Evolutionary conservation across 1,140 invertebrate species (phyloP).

Genomic region (Tachypleus tridentatus): DNA sequence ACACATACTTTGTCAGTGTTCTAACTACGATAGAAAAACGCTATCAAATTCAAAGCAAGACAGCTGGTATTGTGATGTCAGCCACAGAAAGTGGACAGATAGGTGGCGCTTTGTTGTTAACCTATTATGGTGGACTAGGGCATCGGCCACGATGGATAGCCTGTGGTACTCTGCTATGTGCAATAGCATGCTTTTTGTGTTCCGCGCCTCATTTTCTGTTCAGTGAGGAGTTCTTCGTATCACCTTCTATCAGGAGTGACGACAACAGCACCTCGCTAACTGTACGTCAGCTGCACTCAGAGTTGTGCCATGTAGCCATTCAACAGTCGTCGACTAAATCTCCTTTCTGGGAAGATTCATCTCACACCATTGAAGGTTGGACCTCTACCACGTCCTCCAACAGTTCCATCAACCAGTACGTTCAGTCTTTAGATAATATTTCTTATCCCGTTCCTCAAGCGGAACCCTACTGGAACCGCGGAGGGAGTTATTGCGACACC

Average conservation of each 20-base stretch:
- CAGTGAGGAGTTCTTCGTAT: constrained; percentile 1
- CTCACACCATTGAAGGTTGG: constrained; percentile 1
- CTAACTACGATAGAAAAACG: constrained; percentile 95
- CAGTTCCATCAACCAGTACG: not conserved
- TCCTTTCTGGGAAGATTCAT: not conserved
- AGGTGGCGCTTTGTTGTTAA: constrained; percentile 51
- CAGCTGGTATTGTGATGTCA: constrained; percentile 82
- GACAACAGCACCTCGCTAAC: constrained; percentile 1
- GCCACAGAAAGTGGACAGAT: constrained; percentile 93
- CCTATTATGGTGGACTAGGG: constrained; percentile 88
- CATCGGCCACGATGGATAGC: constrained; percentile 94
- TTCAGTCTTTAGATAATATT: not conserved
- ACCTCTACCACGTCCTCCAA: not conserved
- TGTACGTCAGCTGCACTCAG: constrained; percentile 13
- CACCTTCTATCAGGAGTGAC: not conserved
- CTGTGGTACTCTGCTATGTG: constrained; percentile 81
- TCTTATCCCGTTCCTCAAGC: not conserved
- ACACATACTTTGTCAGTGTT: constrained; percentile 90
- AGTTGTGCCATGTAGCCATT: constrained; percentile 11
- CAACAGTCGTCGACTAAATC: not conserved
- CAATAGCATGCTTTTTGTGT: constrained; percentile 72
- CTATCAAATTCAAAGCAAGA: constrained; percentile 88
- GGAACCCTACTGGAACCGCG: not conserved
- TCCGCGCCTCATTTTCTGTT: constrained; percentile 44
- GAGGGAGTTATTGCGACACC: constrained; percentile 5